A percentile compares a stretch with the other conserved stretches of the same genome.
These are phyloP conservation scores for Lithophane socia DNA, from an alignment of 2,888 invertebrate species.

Conservation along the genomic window DNA sequence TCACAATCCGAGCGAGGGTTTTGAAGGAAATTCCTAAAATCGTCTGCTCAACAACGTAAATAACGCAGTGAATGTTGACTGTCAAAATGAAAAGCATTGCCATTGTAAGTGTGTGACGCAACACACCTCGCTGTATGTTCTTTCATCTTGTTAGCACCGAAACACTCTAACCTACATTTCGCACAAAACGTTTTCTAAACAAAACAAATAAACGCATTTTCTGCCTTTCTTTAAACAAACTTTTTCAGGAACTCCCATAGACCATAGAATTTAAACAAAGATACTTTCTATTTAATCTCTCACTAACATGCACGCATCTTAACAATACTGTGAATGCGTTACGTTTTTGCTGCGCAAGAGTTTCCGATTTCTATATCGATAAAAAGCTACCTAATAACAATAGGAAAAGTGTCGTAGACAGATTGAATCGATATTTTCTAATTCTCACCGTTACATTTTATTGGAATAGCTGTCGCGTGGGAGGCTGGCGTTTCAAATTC, in stretches of 20 bases:
- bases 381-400: slow-evolving; percentile 59
- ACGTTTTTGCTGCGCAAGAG: slow-evolving; percentile 48
- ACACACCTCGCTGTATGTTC: background rate
- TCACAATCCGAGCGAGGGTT: no score
- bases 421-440: slow-evolving; percentile 58
- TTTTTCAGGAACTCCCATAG: slow-evolving; percentile 33
- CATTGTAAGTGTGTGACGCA: no score
- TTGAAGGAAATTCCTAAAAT: no score
- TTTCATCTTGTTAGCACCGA: background rate
- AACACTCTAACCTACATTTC: background rate
- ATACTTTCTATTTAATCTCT: slow-evolving; percentile 40
- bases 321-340: slow-evolving; percentile 49
- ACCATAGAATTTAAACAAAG: slow-evolving; percentile 37
- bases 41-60: no score
- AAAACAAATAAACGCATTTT: background rate
- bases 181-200: slow-evolving; percentile 3
- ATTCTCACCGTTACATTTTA: slow-evolving; percentile 57
- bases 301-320: slow-evolving; percentile 34
- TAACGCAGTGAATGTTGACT: no score
- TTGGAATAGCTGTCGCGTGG: background rate
- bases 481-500: slow-evolving; percentile 21
- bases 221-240: background rate
- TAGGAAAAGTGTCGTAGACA: slow-evolving; percentile 64
- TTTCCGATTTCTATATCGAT: slow-evolving; percentile 61
- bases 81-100: no score